These are phyloP conservation scores for Zaprionus davidi DNA, from an alignment of 1,140 invertebrate genomes.

Conservation along the genomic window DNA sequence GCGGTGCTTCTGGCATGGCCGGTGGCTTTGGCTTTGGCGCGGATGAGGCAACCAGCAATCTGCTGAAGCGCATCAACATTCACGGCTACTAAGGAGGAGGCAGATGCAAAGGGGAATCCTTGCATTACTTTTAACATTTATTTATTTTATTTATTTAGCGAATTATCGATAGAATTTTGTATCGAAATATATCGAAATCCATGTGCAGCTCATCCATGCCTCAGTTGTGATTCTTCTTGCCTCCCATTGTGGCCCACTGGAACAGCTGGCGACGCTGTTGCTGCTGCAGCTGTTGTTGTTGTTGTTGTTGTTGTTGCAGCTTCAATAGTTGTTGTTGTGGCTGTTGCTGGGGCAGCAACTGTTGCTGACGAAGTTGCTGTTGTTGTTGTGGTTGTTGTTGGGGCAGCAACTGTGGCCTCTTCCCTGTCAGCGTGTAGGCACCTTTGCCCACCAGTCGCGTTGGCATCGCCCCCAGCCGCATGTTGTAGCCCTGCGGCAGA, in stretches of 20 bases:
- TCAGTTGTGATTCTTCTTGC: constrained; percentile 31
- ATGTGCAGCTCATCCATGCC: constrained; percentile 30
- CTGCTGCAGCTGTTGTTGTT: constrained; percentile 16
- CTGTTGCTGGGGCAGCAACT: constrained; percentile 1
- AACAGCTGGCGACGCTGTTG: constrained; percentile 28
- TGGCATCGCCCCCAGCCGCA: constrained; percentile 29
- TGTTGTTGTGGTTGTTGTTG: constrained; percentile 7
- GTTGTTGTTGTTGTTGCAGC: constrained; percentile 13
- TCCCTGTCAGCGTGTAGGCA: constrained; percentile 42
- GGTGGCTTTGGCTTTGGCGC: constrained; percentile 1
- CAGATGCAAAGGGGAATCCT: neutral
- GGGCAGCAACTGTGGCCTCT: constrained; percentile 18
- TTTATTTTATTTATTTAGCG: constrained; percentile 78
- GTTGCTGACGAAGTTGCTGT: constrained; percentile 2
- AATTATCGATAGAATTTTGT: constrained; percentile 33
- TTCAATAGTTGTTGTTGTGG: neutral
- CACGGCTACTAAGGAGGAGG: constrained; percentile 34
- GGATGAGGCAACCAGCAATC: constrained; percentile 25
- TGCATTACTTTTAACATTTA: constrained; percentile 26
- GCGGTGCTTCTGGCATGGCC: neutral
- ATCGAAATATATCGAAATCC: constrained; percentile 23
- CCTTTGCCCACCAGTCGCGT: constrained; percentile 50
- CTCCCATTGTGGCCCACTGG: constrained; percentile 45
- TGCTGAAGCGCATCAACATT: constrained; percentile 54
- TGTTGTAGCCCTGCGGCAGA: constrained; percentile 34